phyloP scores from a whole-genome alignment of 2,888 invertebrate genomes.

The Drosophila sordidapex region DNA sequence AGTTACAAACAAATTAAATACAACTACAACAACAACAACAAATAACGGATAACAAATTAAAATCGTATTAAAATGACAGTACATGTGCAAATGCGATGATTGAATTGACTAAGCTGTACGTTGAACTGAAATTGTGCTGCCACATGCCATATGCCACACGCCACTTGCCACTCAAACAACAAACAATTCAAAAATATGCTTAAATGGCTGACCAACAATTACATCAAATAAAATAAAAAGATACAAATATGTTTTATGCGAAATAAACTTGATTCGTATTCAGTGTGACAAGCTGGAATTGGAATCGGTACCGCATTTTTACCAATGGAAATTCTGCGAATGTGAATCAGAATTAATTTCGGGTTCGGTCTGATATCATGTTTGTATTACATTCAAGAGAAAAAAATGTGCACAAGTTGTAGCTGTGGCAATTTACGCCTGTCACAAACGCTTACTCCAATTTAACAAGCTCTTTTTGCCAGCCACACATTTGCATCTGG shows the following conservation, averaged over 20 bases:
- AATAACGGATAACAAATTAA: constrained; percentile 62
- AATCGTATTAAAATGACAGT: constrained; percentile 69
- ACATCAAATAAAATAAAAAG: background rate
- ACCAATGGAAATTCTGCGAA: background rate
- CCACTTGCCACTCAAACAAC: constrained; percentile 6
- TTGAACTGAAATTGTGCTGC: constrained; percentile 25
- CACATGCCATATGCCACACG: constrained; percentile 22
- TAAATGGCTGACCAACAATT: constrained; percentile 8
- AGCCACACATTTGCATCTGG: constrained; percentile 1
- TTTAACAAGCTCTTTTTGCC: background rate
- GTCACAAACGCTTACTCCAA: background rate
- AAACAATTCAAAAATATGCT: background rate
- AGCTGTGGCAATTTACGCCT: background rate
- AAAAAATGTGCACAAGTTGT: background rate
- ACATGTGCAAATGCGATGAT: constrained; percentile 33
- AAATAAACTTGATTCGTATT: background rate
- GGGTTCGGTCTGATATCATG: background rate
- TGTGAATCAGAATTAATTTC: background rate
- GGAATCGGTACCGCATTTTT: background rate
- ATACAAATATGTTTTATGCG: background rate
- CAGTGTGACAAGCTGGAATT: background rate
- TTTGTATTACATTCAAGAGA: background rate
- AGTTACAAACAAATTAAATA: constrained; percentile 76
- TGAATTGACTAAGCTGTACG: constrained; percentile 4
- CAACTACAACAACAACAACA: background rate